A percentile compares a stretch with the other conserved stretches of the same genome.
These are phyloP conservation scores for Hypothenemus hampei DNA, from an alignment of 1,140 invertebrate species.

Conservation along the genomic window DNA sequence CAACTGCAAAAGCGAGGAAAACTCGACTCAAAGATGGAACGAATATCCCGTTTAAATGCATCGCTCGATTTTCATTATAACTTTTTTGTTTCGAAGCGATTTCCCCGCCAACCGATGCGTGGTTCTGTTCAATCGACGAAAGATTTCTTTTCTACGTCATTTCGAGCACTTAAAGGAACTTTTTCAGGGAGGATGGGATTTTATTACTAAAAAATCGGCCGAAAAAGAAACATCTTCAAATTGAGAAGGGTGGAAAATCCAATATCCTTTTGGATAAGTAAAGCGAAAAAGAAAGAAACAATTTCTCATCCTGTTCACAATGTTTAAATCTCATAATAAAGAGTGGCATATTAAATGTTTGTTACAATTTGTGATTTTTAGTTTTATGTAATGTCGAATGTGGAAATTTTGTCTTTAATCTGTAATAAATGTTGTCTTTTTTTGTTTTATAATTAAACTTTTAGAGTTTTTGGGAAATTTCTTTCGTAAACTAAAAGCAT, in stretches of 20 bases:
- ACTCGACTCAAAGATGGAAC: no score
- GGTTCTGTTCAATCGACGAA: constrained; percentile 13
- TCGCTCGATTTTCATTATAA: constrained; percentile 20
- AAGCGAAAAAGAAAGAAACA: no score
- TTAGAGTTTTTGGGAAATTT: constrained; percentile 21
- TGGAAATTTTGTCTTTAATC: constrained; percentile 8
- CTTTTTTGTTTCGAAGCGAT: constrained; percentile 17
- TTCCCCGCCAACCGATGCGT: constrained; percentile 18
- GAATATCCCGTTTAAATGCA: constrained; percentile 19
- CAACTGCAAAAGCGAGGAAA: no score
- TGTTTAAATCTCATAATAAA: no score
- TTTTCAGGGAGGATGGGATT: neutral
- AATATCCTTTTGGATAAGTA: no score
- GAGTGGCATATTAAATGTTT: no score
- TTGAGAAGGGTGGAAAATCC: neutral
- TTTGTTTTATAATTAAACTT: constrained; percentile 27
- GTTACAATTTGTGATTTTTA: no score
- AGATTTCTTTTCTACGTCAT: constrained; percentile 13
- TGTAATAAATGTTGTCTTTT: constrained; percentile 6
- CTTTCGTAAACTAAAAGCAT: constrained; percentile 24
- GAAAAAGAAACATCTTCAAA: neutral
- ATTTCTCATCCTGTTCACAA: no score
- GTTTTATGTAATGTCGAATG: neutral
- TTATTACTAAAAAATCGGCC: neutral
- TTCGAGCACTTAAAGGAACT: constrained; percentile 13